phyloP scores from a whole-genome alignment of 1,140 invertebrate species.

The Papilio aristodemus region DNA sequence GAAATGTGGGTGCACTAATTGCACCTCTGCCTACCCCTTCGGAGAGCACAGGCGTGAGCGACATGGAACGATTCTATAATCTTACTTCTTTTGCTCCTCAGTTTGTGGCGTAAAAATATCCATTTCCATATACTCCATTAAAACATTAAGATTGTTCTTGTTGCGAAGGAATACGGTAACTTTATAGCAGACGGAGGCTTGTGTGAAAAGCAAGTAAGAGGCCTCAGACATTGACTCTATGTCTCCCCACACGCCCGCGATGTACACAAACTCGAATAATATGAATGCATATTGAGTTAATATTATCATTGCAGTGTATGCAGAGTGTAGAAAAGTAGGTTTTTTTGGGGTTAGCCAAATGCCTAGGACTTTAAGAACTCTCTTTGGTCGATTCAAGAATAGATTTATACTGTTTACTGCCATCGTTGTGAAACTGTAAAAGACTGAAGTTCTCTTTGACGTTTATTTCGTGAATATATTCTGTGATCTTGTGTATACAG shows the following conservation, averaged over 20 bases:
- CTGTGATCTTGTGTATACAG: background rate
- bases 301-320: constrained; percentile 52
- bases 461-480: background rate
- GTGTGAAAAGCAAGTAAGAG: constrained; percentile 64
- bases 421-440: constrained; percentile 40
- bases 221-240: constrained; percentile 64
- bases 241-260: constrained; percentile 60
- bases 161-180: constrained; percentile 55
- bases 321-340: constrained; percentile 37
- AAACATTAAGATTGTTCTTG: constrained; percentile 45
- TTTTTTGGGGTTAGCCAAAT: constrained; percentile 51
- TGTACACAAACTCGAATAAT: constrained; percentile 63
- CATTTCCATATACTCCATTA: constrained; percentile 52
- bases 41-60: too few relatives aligned
- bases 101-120: constrained; percentile 53
- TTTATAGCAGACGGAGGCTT: constrained; percentile 66
- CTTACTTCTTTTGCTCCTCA: constrained; percentile 56
- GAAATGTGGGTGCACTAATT: background rate
- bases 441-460: constrained; percentile 15
- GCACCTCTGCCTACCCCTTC: too few relatives aligned
- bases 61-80: too few relatives aligned
- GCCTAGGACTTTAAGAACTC: constrained; percentile 51
- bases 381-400: constrained; percentile 51
- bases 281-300: constrained; percentile 59
- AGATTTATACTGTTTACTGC: constrained; percentile 41